A percentile compares a stretch with the other conserved stretches of the same genome.
phyloP scores from a whole-genome alignment of 2,113 vertebrate genomes.

The Rhineura floridana region DNA sequence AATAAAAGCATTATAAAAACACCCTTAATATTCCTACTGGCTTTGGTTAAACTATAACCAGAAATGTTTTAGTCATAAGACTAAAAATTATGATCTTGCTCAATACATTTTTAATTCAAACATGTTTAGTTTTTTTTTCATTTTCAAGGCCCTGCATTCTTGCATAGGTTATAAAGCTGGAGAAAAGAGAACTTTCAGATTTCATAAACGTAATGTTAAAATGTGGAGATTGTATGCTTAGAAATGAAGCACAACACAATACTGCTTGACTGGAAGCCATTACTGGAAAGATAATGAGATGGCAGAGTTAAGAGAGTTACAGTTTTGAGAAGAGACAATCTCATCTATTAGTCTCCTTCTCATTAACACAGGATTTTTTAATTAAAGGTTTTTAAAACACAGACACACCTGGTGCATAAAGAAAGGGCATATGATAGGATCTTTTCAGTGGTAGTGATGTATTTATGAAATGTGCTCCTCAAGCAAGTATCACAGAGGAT shows the following conservation, averaged over 20 bases:
- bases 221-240: background rate
- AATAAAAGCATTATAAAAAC: background rate
- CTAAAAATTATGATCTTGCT: background rate
- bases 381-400: no score
- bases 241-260: background rate
- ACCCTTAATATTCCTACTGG: background rate
- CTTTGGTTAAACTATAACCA: background rate
- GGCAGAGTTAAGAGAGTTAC: background rate
- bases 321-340: no score
- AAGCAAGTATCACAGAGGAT: no score
- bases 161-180: background rate
- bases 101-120: background rate
- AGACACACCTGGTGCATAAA: no score
- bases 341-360: no score
- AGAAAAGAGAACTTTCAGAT: background rate
- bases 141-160: background rate
- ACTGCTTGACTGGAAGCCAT: background rate
- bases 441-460: no score
- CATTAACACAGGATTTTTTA: no score
- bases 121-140: background rate
- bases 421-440: no score
- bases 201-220: background rate
- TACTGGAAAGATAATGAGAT: background rate
- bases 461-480: no score
- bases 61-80: background rate